Evolutionary conservation across 2,888 invertebrate genomes (phyloP), one percentile per base, ranked within the genome.

Genomic region (Antheraea assamensis): DNA sequence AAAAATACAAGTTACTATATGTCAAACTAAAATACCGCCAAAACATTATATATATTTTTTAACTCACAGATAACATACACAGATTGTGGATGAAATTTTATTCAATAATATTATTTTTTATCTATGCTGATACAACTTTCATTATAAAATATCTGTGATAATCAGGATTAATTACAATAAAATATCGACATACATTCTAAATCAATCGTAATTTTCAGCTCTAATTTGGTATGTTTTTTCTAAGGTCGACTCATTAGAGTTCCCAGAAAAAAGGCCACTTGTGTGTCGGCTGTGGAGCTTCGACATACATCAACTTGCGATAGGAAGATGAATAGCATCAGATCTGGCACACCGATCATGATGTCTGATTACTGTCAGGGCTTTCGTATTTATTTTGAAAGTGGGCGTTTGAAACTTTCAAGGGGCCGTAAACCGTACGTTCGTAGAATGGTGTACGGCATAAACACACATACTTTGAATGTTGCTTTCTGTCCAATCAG

Each of bases 281-380:
- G 68, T 35, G 35, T 68, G 31, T 68, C 35, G 35, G 68, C 68
- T 35, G 35, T 17, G 10, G 68, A n/a, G 35, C 8, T 35, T 68
- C 35, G 68, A 68, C 68, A 35, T 35, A 68, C 68, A 35, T 68
- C 68, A 68, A 68, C 30, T 35, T n/a, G 13, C 24, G 35, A 68
- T 68, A 15, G 35, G 68, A 68, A 68, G 68, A 68, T 35, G 35
- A 35, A 68, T 35, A 35, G 35, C 31, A 35, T n/a, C 10, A n/a
- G 68, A 68, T 68, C 68, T 35, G 68, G 68, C 35, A 68, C 68
- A 68, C 35, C 2, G 35, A 5, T 68, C 68, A 68, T 21, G 68
- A 35, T n/a, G 24, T 68, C 35, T 68, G 68, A 68, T 68, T 68
- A 31, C 68, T 68, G 68, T 68, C 68, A 68, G 31, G 68, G 68